Evolutionary conservation across 2,797 vertebrate genomes (phyloP), one percentile per base, ranked within the genome.

Genomic region (Hapalemur alaotrensis): DNA sequence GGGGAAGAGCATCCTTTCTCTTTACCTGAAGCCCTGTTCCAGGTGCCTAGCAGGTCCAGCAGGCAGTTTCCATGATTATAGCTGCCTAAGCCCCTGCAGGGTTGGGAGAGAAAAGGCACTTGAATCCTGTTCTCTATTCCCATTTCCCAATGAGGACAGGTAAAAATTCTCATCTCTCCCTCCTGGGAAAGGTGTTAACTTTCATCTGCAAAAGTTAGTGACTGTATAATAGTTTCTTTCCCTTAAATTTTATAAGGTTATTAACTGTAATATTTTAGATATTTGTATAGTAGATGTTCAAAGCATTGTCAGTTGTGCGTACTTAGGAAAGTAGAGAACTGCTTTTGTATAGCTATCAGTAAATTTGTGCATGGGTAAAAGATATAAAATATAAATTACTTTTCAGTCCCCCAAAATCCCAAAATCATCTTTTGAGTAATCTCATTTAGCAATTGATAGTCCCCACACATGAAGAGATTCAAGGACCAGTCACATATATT

Each of bases 41-140:
- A 30, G 50, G 12, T 22, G 4, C 14, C 11, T 20, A n/a, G 41
- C 4, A 9, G 30, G 20, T 17, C 1, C 23, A 57, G 2, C 1
- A 22, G 32, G 25, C 15, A 23, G 30, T 35, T n/a, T 48, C 38
- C 46, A 4, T 48, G n/a, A 38, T 23, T 9, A 7, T 3, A 8
- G 10, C 48, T 46, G 7, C 38, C n/a, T 28, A 7, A 88, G 13
- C 3, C 7, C n/a, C 4, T 50, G 4, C 18, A 83, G 28, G 0
- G 4, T 9, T 72, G 52, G 10, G n/a, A 7, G 32, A 46, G 5
- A n/a, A 23, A 54, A 43, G 12, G 4, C 22, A 4, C 2, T 57
- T 67, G 7, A 81, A 65, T 7, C 9, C 1, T 14, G 18, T 48
- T 38, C n/a, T 75, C 43, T 76, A 0, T 35, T 82, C 13, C 35